Evolutionary conservation across 2,888 invertebrate species (phyloP), one percentile per base, ranked within the genome.

Genomic region (Sinohyriopsis cumingii): DNA sequence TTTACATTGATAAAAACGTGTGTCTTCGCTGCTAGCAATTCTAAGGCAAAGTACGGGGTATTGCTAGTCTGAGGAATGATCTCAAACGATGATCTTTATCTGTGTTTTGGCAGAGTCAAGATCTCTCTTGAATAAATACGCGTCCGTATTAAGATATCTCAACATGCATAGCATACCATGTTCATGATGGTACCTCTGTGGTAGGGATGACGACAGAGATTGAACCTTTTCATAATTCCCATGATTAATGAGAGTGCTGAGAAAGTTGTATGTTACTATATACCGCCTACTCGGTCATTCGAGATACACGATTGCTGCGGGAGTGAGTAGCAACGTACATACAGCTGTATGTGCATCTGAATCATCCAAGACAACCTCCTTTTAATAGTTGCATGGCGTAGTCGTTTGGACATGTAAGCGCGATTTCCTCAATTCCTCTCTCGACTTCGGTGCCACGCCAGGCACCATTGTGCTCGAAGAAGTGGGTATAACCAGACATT

Each of bases 231-330:
- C 45, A 54, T 57, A 68, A 22, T 63, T 22, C 7, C 68, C 68
- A 5, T 68, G 56, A 20, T 62, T 63, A 5, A 68, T 63, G 28
- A 68, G 25, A 22, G 62, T 55, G 56, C 72, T 72, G n/a, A 68
- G 62, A 57, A 45, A 63, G 64, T 71, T 68, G 54, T 68, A 71
- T 18, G 71, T 63, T 6, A 65, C 69, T 5, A 61, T 24, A 25
- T 64, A 19, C 54, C n/a, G 59, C 22, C 61, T 61, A 0, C n/a
- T 1, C 5, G 45, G 33, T 28, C 12, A 33, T 28, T 61, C 45
- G 6, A 24, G 9, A 9, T 4, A 7, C n/a, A 9, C 22, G 5
- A 45, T 62, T 19, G 12, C 62, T 53, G 5, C 54, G 24, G 45
- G 20, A 54, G 0, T 53, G 0, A 25, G 53, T 19, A 9, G 18